Evolutionary conservation across 2,888 invertebrate genomes (phyloP), one percentile per base, ranked within the genome.

Genomic region (Ditula angustiorana): DNA sequence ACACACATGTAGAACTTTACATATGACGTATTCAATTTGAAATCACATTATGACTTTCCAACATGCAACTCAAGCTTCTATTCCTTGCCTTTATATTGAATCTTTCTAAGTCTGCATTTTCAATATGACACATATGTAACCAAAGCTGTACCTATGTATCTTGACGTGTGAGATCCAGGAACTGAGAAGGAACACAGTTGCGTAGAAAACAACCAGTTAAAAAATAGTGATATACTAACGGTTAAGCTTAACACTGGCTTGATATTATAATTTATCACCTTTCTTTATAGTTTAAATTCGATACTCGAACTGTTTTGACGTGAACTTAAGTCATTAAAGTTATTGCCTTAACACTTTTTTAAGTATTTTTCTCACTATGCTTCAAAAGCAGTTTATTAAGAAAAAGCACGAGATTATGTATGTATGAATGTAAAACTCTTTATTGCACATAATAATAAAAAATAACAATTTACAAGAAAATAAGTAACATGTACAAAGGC

Each of bases 11-110:
- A 67, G 66, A 46, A 65, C 21, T 50, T n/a, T 49, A 71, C 81
- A 82, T 80, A 83, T 80, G 82, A 76, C 81, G 80, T 81, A 83
- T 86, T 87, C 86, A 81, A 87, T 88, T 86, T 75, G 78, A 85
- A 88, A 88, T 88, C 88, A 87, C 86, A 86, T 88, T 87, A 87
- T 87, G 82, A 86, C 83, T 88, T 86, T 86, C 86, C 87, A 86
- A 82, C 84, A 87, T 88, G 88, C 87, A 85, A 82, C 80, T 79
- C 80, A 79, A 71, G 82, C 75, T 84, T 81, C 82, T 79, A 83
- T 85, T 81, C 78, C 81, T 77, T 82, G 79, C 82, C 82, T 81
- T 84, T 82, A 86, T 89, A 90, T 90, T 90, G 89, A 87, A 90
- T 78, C 73, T 69, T 81, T 79, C 75, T 79, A 80, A 82, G 82